Base-by-base conservation (phyloP, 2,888 invertebrate species). In the Cephus spinipes region DNA sequence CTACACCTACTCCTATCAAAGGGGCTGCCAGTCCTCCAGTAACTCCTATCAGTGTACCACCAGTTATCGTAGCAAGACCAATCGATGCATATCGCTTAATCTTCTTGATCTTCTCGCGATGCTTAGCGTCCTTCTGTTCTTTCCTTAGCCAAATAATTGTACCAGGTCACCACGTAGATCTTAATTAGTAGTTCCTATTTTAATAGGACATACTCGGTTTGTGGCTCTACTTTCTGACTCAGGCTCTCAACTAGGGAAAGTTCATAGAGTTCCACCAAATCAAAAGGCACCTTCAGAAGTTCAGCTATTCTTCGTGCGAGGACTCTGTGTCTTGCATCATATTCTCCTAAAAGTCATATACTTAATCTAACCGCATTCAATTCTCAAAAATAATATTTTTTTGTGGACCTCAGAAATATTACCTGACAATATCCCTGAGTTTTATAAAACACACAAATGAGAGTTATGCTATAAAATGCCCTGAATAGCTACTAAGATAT, bases 21-120 rank as follows among this genome's bases (percentile, higher is more conserved):
- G 95, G 95, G 15, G 95, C 95, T 9, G 95, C 95, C 73, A 95
- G 90, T 40, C 95, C 95, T 69, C 95, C 95, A 1, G 95, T 95
- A 77, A 95, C 89, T 73, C 95, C 94, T 80, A 95, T 92, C 71
- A 95, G 88, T 15, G 94, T 93, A 69, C 95, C 95, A 6, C 95
- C 95, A 15, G 94, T 94, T 69, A 95, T 91, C 15, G 94, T 94
- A 6, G 95, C 94, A 69, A 94, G 90, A n/a, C 95, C 94, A 78
- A 95, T 94, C 83, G 94, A 89, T 73, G 94, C 93, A 86, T 93
- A 94, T 69, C 94, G 91, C 87, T 94, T 95, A 32, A 93, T 91
- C 87, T 94, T 94, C 77, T 93, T 92, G 36, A 92, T 92, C 80
- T 93, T 90, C 55, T 92, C 91, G 33, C 93, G 91, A 79, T 92